phyloP scores from a whole-genome alignment of 2,797 vertebrate genomes.

The Pyrocephalus nanus region DNA sequence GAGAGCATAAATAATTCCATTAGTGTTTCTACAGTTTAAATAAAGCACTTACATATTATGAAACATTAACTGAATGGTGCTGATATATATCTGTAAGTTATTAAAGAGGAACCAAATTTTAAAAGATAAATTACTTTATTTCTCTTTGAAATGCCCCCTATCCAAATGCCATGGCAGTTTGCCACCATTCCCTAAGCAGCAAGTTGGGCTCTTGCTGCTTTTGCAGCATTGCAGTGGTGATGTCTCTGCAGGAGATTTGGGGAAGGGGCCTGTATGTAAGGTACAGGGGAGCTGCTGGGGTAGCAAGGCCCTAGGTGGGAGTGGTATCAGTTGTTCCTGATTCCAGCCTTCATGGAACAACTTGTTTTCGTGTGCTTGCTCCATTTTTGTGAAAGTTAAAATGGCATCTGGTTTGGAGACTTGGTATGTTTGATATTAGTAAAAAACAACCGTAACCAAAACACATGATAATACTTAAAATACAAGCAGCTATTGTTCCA shows the following conservation, averaged over 20 bases:
- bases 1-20: neutral
- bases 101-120: neutral
- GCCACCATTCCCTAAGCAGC: neutral
- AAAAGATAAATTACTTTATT: neutral
- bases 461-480: neutral
- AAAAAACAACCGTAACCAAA: neutral
- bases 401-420: neutral
- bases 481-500: neutral
- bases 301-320: neutral
- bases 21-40: neutral
- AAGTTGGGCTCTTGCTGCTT: neutral
- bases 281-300: neutral
- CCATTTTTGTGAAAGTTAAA: neutral
- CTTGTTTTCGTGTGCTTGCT: neutral
- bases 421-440: neutral
- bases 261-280: neutral
- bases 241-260: neutral
- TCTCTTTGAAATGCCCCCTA: neutral
- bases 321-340: neutral
- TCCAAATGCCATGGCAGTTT: neutral
- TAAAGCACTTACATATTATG: neutral
- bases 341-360: neutral
- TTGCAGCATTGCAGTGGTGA: neutral
- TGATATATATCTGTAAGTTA: neutral
- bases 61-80: neutral